Base-by-base conservation (phyloP, 2,113 vertebrate species). In the Leptocoma aspasia region DNA sequence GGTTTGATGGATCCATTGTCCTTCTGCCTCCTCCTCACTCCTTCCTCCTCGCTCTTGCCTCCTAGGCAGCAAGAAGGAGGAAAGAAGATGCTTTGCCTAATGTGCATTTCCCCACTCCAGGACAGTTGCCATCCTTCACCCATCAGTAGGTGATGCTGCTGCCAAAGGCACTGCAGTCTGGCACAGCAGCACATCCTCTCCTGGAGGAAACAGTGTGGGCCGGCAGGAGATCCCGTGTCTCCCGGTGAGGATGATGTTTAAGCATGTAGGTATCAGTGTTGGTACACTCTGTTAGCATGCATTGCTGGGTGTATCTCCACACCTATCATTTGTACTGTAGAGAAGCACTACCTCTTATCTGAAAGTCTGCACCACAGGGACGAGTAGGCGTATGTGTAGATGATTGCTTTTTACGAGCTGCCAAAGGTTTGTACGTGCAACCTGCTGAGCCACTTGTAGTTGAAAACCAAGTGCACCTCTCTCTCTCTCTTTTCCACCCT, bases 281-380 rank as follows among this genome's bases (percentile, higher is more conserved):
- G 87, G 72, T 89, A 96, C 82, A 90, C 88, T 93, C 82, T 44
- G 47, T 35, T 90, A 50, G 71, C 33, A 3, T 81, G 84, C 85
- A 30, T 49, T 71, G 70, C 66, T 57, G 24, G 39, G 72, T 88
- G 90, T 91, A 71, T 79, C 89, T 82, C 86, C 89, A 90, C 92
- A 94, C 90, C 91, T 96, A 84, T 96, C 80, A 94, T 95, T 88
- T 97, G 86, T 91, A 26, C 49, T 86, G 33, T 22, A 53, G 72
- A 69, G 69, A 71, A 82, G 90, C 82, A 10, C 77, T 73, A 11
- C 71, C 84, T 92, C 56, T 79, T 89, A 14, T 89, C 66, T 80
- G 66, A 49, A 72, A 93, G 86, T 9, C 72, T 83, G 84, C 71
- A 81, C 82, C 70, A 39, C 28, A 12, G 71, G 81, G 86, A 64